These are phyloP conservation scores for Xestia xanthographa DNA, from an alignment of 2,888 invertebrate genomes.

Conservation along the genomic window DNA sequence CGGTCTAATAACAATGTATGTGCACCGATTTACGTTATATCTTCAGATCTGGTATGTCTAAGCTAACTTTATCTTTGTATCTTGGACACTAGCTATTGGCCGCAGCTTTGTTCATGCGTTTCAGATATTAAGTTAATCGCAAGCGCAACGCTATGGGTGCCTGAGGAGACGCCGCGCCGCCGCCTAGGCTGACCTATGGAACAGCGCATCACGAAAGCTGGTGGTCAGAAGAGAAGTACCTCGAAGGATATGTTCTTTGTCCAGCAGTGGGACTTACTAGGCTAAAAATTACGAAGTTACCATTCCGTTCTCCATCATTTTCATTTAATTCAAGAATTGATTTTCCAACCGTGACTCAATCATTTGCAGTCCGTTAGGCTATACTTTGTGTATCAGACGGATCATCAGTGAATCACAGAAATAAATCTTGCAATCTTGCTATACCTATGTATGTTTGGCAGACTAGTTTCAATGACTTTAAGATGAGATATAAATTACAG, in stretches of 20 bases:
- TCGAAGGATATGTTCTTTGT: too few species aligned
- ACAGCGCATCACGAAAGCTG: too few species aligned
- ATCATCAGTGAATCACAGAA: not conserved
- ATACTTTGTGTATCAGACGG: too few species aligned
- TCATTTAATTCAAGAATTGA: not conserved
- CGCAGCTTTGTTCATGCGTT: not conserved
- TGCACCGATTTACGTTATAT: slow-evolving; percentile 48
- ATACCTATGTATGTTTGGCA: not conserved
- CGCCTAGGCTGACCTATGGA: too few species aligned
- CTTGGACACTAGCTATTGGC: not conserved
- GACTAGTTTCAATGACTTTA: not conserved
- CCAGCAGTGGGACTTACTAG: too few species aligned
- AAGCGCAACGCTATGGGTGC: too few species aligned
- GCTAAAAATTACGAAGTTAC: too few species aligned
- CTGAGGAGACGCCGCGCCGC: too few species aligned
- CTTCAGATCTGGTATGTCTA: slow-evolving; percentile 20
- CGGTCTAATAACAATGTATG: slow-evolving; percentile 49
- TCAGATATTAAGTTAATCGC: not conserved
- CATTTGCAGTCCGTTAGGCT: not conserved
- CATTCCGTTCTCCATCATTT: not conserved
- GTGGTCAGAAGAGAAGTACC: too few species aligned
- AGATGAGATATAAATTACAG: too few species aligned
- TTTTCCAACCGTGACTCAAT: not conserved
- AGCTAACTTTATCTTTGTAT: slow-evolving; percentile 16
- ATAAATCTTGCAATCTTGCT: not conserved